phyloP scores from a whole-genome alignment of 2,113 vertebrate genomes.

The Heteronetta atricapilla region DNA sequence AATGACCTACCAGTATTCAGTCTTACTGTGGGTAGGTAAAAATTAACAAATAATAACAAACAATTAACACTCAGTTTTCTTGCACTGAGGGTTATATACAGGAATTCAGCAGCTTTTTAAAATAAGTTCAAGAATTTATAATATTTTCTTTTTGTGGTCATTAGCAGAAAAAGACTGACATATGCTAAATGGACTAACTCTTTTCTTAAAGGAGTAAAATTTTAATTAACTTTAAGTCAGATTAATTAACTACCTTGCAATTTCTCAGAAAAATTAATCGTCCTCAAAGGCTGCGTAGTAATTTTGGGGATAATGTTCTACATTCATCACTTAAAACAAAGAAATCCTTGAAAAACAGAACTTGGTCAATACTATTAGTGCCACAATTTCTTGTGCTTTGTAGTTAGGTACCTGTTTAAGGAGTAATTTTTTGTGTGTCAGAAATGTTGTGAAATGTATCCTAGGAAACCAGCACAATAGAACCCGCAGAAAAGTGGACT shows the following conservation, averaged over 20 bases:
- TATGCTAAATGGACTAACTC: not conserved
- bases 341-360: not conserved
- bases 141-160: not conserved
- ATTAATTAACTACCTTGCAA: constrained; percentile 32
- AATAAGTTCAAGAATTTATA: not conserved
- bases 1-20: not conserved
- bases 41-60: not conserved
- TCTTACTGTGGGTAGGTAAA: not conserved
- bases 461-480: not conserved
- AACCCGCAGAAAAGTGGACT: not conserved
- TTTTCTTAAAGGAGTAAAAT: not conserved
- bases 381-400: not conserved
- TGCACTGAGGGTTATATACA: not conserved
- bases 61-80: not conserved
- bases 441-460: not conserved
- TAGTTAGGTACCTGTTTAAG: not conserved
- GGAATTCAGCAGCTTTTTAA: not conserved
- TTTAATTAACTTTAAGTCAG: constrained; percentile 35
- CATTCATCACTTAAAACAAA: not conserved
- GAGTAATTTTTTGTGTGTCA: not conserved
- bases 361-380: not conserved
- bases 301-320: not conserved
- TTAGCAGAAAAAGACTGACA: not conserved
- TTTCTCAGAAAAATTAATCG: constrained; percentile 3
- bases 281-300: not conserved